Evolutionary conservation across 2,888 invertebrate species (phyloP), one percentile per base, ranked within the genome.

Genomic region (Epistrophe grossulariae): DNA sequence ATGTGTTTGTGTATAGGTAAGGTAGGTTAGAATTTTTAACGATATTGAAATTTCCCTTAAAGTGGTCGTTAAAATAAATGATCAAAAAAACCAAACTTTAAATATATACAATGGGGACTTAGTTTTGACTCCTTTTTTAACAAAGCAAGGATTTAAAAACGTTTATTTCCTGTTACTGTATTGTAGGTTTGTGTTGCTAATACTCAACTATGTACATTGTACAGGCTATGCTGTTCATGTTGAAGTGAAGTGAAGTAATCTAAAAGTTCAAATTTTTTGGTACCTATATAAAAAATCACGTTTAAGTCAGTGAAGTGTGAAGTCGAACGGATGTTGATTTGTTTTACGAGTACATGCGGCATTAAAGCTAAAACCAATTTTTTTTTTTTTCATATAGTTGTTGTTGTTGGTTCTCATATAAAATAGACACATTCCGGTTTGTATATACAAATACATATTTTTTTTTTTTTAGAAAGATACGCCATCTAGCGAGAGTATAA

Each of bases 31-130:
- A 10, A 87, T 72, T 78, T 78, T 74, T 52, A 55, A 79, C 48
- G 79, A 79, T 83, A 83, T 87, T 83, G 87, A 79, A 83, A 79
- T 83, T 87, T 79, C 76, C 60, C 79, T 68, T 66, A 83, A 87
- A 87, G 52, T 83, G 83, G 70, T 87, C 79, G 87, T 87, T 87
- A 83, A 87, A 83, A 79, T 68, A 87, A 83, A 87, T 87, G 74
- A 72, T 79, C 1, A 17, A 60, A 62, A 57, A 66, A 1, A 24
- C 1, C 24, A 24, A 82, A 85, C 82, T 87, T 87, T 82, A 87
- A 87, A 82, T 82, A 85, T 82, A 85, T 71, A 60, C 45, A 64
- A 64, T 17, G 48, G n/a, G n/a, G 35, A 35, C 28, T 35, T 13
- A 43, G 50, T 38, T 68, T 62, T 43, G 19, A 68, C 50, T 68